phyloP scores from a whole-genome alignment of 2,113 vertebrate species.

The Rhodinocichla rosea region DNA sequence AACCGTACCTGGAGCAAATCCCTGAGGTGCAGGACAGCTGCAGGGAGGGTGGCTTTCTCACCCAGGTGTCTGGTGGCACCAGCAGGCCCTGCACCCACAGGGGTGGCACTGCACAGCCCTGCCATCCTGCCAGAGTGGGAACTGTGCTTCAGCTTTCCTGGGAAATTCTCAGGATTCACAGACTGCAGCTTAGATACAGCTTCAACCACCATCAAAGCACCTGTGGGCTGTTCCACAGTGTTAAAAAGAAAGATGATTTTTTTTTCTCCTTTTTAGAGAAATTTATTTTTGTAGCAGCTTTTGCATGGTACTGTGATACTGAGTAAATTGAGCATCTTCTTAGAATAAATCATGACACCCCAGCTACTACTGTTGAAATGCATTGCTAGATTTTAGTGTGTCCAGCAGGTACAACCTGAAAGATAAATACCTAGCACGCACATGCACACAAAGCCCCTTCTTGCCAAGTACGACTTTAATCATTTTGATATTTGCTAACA shows the following conservation, averaged over 20 bases:
- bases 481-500: constrained; percentile 28
- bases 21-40: background rate
- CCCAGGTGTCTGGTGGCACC: accelerated
- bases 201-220: background rate
- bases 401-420: constrained; percentile 25
- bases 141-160: background rate
- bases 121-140: background rate
- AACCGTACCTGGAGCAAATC: background rate
- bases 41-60: background rate
- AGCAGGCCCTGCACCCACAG: no score
- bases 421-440: background rate
- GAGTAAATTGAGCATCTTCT: constrained; percentile 31
- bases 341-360: constrained; percentile 53
- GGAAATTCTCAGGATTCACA: background rate
- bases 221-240: background rate
- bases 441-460: background rate
- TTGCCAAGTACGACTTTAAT: background rate
- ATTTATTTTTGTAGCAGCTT: constrained; percentile 60
- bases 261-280: constrained; percentile 4
- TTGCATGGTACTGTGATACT: constrained; percentile 67
- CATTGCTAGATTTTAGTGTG: constrained; percentile 35
- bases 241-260: background rate
- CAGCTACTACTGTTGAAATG: background rate
- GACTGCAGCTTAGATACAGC: background rate
- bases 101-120: background rate